A percentile compares a stretch with the other conserved stretches of the same genome.
phyloP scores from a whole-genome alignment of 1,140 invertebrate genomes.

The Nymphalis io region DNA sequence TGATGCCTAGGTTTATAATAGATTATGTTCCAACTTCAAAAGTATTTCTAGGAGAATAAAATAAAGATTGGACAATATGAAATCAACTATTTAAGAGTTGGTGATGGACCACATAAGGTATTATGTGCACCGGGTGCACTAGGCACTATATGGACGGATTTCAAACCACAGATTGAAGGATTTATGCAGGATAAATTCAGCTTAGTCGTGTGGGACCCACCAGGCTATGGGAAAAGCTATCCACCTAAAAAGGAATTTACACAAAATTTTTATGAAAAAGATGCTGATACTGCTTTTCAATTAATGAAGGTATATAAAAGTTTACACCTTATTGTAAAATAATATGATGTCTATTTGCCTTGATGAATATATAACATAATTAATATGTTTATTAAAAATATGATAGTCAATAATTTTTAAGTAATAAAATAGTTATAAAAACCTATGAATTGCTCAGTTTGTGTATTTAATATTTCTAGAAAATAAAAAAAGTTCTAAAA shows the following conservation, averaged over 20 bases:
- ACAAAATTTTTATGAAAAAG: slow-evolving; percentile 86
- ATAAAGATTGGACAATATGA: slow-evolving; percentile 82
- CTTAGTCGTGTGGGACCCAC: slow-evolving; percentile 92
- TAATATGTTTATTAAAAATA: too few relatives aligned
- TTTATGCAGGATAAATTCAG: slow-evolving; percentile 86
- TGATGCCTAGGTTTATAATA: neutral
- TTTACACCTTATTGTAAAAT: neutral
- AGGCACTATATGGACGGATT: slow-evolving; percentile 90
- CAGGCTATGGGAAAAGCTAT: slow-evolving; percentile 92
- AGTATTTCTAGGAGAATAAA: slow-evolving; percentile 58
- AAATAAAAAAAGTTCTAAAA: too few relatives aligned
- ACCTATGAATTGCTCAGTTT: too few relatives aligned
- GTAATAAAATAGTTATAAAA: too few relatives aligned
- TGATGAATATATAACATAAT: neutral
- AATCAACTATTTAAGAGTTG: slow-evolving; percentile 88
- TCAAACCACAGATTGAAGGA: slow-evolving; percentile 88
- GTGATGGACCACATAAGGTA: slow-evolving; percentile 85
- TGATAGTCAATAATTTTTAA: too few relatives aligned
- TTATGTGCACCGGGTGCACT: slow-evolving; percentile 89
- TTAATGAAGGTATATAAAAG: slow-evolving; percentile 87
- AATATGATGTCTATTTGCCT: neutral
- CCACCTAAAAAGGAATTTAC: slow-evolving; percentile 88
- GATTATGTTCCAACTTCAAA: too few relatives aligned
- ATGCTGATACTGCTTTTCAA: slow-evolving; percentile 86
- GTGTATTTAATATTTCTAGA: too few relatives aligned